Conservation (phyloP, 37 sponge, comb jelly and placozoan genomes). For the Ianthella basta region DNA sequence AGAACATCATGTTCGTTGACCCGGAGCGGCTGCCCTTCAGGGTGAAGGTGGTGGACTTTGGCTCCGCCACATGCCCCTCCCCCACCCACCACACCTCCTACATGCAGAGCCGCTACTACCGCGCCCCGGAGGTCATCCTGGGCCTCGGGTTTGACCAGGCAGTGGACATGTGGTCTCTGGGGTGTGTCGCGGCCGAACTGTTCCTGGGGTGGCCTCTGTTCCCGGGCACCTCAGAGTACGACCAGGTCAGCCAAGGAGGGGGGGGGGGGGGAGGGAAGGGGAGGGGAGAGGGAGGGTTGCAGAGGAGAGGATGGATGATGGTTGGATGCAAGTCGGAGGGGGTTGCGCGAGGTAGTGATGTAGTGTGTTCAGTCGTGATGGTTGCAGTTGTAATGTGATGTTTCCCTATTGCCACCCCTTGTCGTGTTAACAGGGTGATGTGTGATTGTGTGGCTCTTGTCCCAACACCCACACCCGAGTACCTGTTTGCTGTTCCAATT, state of each 20-base stretch:
- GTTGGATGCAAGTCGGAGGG: background rate
- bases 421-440: background rate
- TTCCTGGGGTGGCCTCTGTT: slow-evolving; percentile 95
- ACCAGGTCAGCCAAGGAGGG: slow-evolving; percentile 62
- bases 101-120: slow-evolving; percentile 88
- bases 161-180: slow-evolving; percentile 97
- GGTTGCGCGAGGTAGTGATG: background rate
- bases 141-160: slow-evolving; percentile 80
- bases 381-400: too few relatives aligned
- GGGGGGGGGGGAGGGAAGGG: background rate
- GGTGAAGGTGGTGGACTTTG: slow-evolving; percentile 95
- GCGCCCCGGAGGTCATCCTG: slow-evolving; percentile 96
- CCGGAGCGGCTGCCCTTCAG: slow-evolving; percentile 74
- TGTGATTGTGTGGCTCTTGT: background rate
- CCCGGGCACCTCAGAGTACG: slow-evolving; percentile 86
- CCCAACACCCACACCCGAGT: too few relatives aligned
- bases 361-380: background rate
- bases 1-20: slow-evolving; percentile 97
- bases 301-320: background rate
- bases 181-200: slow-evolving; percentile 94
- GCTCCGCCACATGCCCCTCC: slow-evolving; percentile 70
- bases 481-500: too few relatives aligned
- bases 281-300: background rate
- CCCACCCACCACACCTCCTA: slow-evolving; percentile 71
- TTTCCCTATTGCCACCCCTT: too few relatives aligned